phyloP scores from a whole-genome alignment of 23 tunicate species.

The Oikopleura dioica region DNA sequence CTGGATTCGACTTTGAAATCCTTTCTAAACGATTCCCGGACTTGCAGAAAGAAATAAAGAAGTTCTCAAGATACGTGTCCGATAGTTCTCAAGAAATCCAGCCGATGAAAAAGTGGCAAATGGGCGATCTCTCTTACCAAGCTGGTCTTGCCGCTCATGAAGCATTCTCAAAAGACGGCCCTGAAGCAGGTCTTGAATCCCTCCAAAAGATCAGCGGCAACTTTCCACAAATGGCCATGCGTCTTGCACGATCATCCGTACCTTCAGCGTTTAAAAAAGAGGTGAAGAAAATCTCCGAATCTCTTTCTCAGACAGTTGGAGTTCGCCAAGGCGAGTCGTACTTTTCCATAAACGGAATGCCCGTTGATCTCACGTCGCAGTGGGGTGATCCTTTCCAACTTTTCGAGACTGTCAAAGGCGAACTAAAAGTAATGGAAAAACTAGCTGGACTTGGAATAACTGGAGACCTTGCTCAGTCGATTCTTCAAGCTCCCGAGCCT shows the following conservation, averaged over 20 bases:
- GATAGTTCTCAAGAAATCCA: slow-evolving; percentile 75
- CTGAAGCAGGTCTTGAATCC: background rate
- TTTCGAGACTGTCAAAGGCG: background rate
- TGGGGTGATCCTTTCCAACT: slow-evolving; percentile 9
- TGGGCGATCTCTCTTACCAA: background rate
- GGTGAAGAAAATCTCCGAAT: too few relatives aligned
- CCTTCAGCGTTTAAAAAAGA: background rate
- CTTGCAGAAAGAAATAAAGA: slow-evolving; percentile 27
- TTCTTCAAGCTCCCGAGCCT: background rate
- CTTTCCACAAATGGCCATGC: slow-evolving; percentile 2
- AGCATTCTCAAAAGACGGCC: background rate
- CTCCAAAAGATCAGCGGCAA: background rate
- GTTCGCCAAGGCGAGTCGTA: background rate
- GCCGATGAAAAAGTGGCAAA: slow-evolving; percentile 51
- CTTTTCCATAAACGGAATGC: background rate
- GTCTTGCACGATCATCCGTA: too few relatives aligned
- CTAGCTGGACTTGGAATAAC: background rate
- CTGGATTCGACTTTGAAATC: background rate
- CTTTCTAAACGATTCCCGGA: slow-evolving; percentile 40
- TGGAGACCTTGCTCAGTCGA: background rate
- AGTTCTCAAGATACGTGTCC: slow-evolving; percentile 41
- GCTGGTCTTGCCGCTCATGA: background rate
- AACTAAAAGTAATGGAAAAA: background rate
- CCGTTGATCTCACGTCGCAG: background rate
- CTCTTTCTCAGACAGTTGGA: too few relatives aligned